These are phyloP conservation scores for Holcopasites calliopsidis DNA, from an alignment of 1,140 invertebrate species.

Conservation along the genomic window DNA sequence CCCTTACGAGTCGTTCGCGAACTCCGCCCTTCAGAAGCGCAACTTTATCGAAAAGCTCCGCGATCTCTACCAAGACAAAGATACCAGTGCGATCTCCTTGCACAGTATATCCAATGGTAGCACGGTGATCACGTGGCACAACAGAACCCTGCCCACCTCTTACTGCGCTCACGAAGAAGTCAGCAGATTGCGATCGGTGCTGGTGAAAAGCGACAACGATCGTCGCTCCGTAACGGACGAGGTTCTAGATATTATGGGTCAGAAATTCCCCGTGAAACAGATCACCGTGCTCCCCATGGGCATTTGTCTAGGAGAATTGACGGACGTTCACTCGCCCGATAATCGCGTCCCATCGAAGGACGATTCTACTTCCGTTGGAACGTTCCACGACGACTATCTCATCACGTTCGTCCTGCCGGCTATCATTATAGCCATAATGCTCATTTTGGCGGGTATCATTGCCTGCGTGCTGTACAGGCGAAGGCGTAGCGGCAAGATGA, in stretches of 20 bases:
- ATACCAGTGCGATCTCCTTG: slow-evolving; percentile 86
- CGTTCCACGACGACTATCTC: slow-evolving; percentile 88
- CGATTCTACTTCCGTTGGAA: slow-evolving; percentile 78
- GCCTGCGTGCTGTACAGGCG: slow-evolving; percentile 93
- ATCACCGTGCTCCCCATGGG: slow-evolving; percentile 86
- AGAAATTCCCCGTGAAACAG: slow-evolving; percentile 88
- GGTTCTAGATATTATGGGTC: slow-evolving; percentile 86
- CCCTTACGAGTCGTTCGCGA: slow-evolving; percentile 86
- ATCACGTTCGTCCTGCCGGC: slow-evolving; percentile 95
- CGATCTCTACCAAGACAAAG: slow-evolving; percentile 87
- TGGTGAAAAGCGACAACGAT: slow-evolving; percentile 83
- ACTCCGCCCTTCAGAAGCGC: slow-evolving; percentile 84
- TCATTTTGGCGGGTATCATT: slow-evolving; percentile 91
- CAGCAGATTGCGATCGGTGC: slow-evolving; percentile 84
- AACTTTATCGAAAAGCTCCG: slow-evolving; percentile 89
- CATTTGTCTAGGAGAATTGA: slow-evolving; percentile 84
- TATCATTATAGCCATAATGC: slow-evolving; percentile 93
- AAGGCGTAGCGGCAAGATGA: slow-evolving; percentile 90
- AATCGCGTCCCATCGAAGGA: slow-evolving; percentile 73
- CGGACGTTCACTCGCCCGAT: slow-evolving; percentile 77
- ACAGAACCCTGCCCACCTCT: slow-evolving; percentile 84
- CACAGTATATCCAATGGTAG: slow-evolving; percentile 79
- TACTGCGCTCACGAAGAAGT: slow-evolving; percentile 90
- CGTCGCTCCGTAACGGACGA: slow-evolving; percentile 83
- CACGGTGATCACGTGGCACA: slow-evolving; percentile 89